Base-by-base conservation (phyloP, 2,113 vertebrate genomes). In the Pithys albifrons region DNA sequence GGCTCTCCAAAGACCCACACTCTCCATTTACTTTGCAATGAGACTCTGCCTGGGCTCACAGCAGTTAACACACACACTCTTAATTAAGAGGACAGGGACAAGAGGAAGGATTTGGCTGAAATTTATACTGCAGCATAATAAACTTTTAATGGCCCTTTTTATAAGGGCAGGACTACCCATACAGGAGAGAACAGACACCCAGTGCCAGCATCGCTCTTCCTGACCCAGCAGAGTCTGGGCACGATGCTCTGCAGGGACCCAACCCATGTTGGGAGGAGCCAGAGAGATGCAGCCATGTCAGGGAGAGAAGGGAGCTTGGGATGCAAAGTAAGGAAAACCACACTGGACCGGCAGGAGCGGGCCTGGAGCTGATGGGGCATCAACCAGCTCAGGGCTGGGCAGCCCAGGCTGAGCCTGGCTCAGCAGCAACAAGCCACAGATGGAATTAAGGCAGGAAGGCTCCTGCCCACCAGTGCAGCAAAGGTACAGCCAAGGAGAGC, bases 261-360 rank as follows among this genome's bases (percentile, higher is more conserved):
- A 49, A 9, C 25, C 24, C 45, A 48, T 7, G 1, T 3, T 51
- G 35, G 43, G 16, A 41, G 48, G 48, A 73, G 45, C 51, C 27
- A 67, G n/a, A 61, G 35, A 57, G 23, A 52, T 5, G 9, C 31
- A 91, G 35, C 39, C 64, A 14, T 0, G 4, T 1, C 4, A 3
- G 35, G 64, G 66, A 72, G 37, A 75, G n/a, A 46, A 49, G 25
- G 46, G 23, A 89, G 70, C 23, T 57, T 13, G 37, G 54, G 35
- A 16, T 7, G 5, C 19, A 41, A 35, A 25, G 57, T 2, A 28
- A 54, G 12, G 27, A 83, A 83, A 84, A 64, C 12, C 67, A 55
- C 9, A 0, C 0, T 6, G 10, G 10, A 4, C 1, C 20, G 59
- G 54, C 73, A 69, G 69, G n/a, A 96, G 39, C 0, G 0, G 89